A percentile compares a stretch with the other conserved stretches of the same genome.
These are phyloP conservation scores for Malurus splendens DNA, from an alignment of 2,797 vertebrate genomes.

Conservation along the genomic window DNA sequence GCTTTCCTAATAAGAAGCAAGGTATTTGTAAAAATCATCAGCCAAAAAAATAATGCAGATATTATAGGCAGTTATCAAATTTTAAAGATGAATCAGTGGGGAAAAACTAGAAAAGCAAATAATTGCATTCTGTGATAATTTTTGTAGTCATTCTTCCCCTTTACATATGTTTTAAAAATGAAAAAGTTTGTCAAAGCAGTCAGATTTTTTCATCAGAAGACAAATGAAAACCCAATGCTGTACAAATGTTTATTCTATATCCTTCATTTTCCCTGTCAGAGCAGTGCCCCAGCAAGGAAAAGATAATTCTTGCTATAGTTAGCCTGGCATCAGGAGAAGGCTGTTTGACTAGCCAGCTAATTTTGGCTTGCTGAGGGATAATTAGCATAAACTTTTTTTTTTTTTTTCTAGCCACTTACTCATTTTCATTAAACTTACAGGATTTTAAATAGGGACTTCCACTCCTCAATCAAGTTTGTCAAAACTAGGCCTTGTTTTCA, in stretches of 20 bases:
- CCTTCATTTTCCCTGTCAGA: not conserved
- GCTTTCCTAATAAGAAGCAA: not conserved
- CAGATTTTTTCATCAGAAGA: not conserved
- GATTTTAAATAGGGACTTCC: not conserved
- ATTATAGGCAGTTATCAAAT: not conserved
- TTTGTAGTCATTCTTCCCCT: not conserved
- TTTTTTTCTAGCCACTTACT: slow-evolving; percentile 20
- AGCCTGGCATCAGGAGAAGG: not conserved
- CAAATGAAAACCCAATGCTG: not conserved
- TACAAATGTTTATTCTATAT: not conserved
- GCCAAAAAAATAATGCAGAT: not conserved
- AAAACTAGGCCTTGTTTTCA: not conserved
- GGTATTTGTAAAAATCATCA: not conserved
- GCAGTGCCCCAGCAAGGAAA: not conserved
- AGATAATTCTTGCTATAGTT: not conserved
- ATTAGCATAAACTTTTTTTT: slow-evolving; percentile 6
- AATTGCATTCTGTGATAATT: not conserved
- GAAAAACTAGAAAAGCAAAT: fast-evolving
- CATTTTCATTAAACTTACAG: not conserved
- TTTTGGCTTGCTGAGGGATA: not conserved
- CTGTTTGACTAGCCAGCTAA: not conserved
- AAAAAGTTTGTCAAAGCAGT: not conserved
- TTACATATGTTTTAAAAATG: not conserved
- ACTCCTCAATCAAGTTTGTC: not conserved
- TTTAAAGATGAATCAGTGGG: not conserved